Evolutionary conservation across 2,888 invertebrate species (phyloP).

Genomic region (Apotomis turbidana): DNA sequence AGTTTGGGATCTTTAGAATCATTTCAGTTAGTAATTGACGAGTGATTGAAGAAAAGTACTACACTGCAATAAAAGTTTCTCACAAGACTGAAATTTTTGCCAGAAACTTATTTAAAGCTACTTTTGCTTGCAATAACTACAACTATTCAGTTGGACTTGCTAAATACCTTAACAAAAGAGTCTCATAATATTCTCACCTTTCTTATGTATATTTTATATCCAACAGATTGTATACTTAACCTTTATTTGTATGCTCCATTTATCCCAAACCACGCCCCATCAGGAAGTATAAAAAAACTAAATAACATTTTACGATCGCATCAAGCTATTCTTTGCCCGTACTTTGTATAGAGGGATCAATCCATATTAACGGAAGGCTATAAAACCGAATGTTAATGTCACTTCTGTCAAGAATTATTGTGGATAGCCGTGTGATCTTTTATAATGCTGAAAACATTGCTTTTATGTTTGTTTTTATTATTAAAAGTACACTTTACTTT

Average conservation of each 20-base stretch:
- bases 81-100: too few species aligned
- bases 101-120: too few species aligned
- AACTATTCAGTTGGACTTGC: too few species aligned
- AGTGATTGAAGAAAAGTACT: too few species aligned
- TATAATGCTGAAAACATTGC: background rate
- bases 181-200: too few species aligned
- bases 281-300: slow-evolving; percentile 26
- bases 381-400: slow-evolving; percentile 23
- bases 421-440: slow-evolving; percentile 6
- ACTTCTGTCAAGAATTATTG: slow-evolving; percentile 4
- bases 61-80: too few species aligned
- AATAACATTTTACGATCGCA: slow-evolving; percentile 30
- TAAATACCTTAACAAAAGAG: too few species aligned
- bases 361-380: slow-evolving; percentile 15
- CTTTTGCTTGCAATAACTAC: too few species aligned
- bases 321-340: slow-evolving; percentile 33
- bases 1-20: too few species aligned
- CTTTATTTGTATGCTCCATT: slow-evolving; percentile 2
- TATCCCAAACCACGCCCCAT: slow-evolving; percentile 13
- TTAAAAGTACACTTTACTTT: background rate
- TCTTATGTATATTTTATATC: too few species aligned
- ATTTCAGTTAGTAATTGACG: too few species aligned
- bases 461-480: too few species aligned
- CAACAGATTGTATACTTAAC: background rate
- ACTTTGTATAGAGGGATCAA: slow-evolving; percentile 17